These are phyloP conservation scores for Phenganax subtilis DNA, from an alignment of 92 coral and sea anemone genomes.

Conservation along the genomic window DNA sequence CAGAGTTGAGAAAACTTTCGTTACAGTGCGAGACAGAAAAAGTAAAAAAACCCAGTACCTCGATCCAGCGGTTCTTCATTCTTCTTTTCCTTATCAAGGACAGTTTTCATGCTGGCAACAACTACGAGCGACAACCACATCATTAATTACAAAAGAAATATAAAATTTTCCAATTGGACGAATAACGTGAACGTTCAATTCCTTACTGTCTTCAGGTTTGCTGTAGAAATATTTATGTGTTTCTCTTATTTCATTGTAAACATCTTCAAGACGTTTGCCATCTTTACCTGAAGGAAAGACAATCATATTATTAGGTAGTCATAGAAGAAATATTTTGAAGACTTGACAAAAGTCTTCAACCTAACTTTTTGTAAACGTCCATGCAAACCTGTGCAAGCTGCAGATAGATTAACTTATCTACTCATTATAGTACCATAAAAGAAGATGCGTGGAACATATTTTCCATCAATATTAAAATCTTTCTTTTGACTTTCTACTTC, in stretches of 20 bases:
- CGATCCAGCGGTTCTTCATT: constrained; percentile 36
- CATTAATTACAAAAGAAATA: neutral
- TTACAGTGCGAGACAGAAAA: constrained; percentile 39
- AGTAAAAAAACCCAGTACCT: constrained; percentile 2
- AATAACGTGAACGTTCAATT: neutral
- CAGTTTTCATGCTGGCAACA: constrained; percentile 59
- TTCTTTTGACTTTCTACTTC: constrained; percentile 61
- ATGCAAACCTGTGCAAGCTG: neutral
- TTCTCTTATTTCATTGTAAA: constrained; percentile 58
- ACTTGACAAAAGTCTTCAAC: neutral
- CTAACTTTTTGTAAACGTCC: too few relatives aligned
- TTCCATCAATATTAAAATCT: constrained; percentile 64
- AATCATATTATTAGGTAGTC: neutral
- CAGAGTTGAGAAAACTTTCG: constrained; percentile 41
- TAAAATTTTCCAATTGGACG: neutral
- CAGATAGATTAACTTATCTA: neutral
- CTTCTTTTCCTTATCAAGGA: constrained; percentile 42
- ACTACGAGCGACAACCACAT: constrained; percentile 18
- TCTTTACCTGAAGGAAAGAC: constrained; percentile 44
- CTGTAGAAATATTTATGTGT: constrained; percentile 69
- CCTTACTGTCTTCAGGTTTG: constrained; percentile 64
- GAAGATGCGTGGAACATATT: constrained; percentile 67
- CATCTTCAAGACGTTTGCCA: constrained; percentile 56
- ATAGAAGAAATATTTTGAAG: neutral
- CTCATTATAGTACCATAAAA: constrained; percentile 50